Conservation (phyloP, 2,113 vertebrate species). For the Reinhardtius hippoglossoides region DNA sequence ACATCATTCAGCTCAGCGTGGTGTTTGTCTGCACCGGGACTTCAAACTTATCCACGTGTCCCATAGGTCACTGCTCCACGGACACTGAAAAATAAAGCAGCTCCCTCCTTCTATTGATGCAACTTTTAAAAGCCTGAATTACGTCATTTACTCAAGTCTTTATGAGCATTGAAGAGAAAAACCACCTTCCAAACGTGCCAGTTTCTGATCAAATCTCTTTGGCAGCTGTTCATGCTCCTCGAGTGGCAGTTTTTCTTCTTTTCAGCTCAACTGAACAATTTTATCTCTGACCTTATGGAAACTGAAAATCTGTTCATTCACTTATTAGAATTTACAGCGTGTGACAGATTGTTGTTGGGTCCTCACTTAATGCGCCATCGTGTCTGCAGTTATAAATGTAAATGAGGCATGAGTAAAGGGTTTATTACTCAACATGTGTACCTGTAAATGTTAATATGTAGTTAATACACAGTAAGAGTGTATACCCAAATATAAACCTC, state of each 20-base stretch:
- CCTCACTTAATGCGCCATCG: background rate
- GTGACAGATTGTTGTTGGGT: background rate
- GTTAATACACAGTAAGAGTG: too few relatives aligned
- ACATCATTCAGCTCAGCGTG: slow-evolving; percentile 40
- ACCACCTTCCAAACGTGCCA: background rate
- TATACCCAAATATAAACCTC: too few relatives aligned
- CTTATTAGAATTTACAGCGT: background rate
- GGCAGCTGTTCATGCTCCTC: background rate
- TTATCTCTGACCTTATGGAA: background rate
- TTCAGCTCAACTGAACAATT: background rate
- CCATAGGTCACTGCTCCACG: background rate
- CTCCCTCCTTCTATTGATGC: background rate
- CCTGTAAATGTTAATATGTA: background rate
- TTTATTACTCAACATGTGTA: background rate
- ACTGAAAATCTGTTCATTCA: background rate
- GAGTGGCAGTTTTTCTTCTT: background rate
- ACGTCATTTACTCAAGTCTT: background rate
- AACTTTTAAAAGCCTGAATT: background rate
- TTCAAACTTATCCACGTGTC: background rate
- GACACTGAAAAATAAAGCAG: background rate
- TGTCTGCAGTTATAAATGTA: background rate
- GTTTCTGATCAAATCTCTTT: background rate
- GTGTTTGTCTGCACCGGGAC: slow-evolving; percentile 14
- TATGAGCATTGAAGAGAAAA: too few relatives aligned
- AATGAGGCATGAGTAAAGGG: background rate